phyloP scores from a whole-genome alignment of 2,888 invertebrate genomes.

The Melanargia galathea region DNA sequence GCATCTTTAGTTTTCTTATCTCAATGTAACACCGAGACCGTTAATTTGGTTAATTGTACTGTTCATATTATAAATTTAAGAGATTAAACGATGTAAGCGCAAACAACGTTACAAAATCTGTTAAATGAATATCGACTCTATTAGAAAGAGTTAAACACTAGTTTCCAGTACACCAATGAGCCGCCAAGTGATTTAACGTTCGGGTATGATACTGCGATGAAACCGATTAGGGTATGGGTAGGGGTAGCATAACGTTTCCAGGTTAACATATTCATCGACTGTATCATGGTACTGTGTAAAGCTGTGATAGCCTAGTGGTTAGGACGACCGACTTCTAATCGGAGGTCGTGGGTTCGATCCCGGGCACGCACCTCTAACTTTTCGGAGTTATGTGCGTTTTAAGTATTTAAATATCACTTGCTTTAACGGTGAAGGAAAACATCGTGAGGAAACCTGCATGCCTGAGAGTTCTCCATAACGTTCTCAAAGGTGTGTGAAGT shows the following conservation, averaged over 20 bases:
- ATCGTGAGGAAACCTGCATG: too few species aligned
- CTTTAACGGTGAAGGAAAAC: too few species aligned
- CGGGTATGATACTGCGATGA: not conserved
- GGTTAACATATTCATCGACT: too few species aligned
- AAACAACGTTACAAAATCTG: not conserved
- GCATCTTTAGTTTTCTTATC: not conserved
- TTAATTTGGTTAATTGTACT: conserved; percentile 65
- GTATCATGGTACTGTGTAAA: not conserved
- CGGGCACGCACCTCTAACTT: too few species aligned
- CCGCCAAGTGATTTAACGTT: not conserved
- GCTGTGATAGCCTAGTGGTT: too few species aligned
- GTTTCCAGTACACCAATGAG: not conserved
- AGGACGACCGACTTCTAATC: too few species aligned
- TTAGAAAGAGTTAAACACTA: not conserved
- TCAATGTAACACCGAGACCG: conserved; percentile 44
- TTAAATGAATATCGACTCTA: conserved; percentile 31
- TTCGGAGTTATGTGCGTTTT: too few species aligned
- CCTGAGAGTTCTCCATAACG: too few species aligned
- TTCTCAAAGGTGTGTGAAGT: too few species aligned
- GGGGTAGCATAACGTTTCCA: too few species aligned
- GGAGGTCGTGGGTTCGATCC: too few species aligned
- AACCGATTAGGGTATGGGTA: not conserved
- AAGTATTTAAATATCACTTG: too few species aligned
- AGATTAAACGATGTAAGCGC: conserved; percentile 54
- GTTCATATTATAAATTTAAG: conserved; percentile 62